These are phyloP conservation scores for Drosophila putrida DNA, from an alignment of 2,888 invertebrate genomes.

Conservation along the genomic window DNA sequence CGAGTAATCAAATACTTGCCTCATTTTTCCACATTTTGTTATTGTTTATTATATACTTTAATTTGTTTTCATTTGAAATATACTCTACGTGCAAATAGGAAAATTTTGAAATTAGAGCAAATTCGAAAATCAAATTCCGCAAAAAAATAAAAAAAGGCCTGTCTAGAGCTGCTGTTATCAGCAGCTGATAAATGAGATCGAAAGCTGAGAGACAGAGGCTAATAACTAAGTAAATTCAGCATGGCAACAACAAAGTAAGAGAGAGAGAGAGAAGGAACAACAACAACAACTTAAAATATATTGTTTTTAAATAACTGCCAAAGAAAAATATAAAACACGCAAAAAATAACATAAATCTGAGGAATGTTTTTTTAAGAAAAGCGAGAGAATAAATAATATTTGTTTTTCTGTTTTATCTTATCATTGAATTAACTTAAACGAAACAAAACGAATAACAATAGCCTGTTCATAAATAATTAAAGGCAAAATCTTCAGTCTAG, in stretches of 20 bases:
- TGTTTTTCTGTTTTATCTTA: conserved; percentile 27
- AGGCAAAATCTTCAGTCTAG: conserved; percentile 13
- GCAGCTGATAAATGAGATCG: conserved; percentile 14
- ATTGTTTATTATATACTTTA: neutral
- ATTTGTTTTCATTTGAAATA: neutral
- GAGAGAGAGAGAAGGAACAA: neutral
- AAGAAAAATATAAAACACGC: neutral
- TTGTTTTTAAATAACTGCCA: neutral
- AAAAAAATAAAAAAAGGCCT: conserved; percentile 47
- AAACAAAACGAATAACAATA: conserved; percentile 13
- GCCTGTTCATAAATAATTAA: conserved; percentile 18
- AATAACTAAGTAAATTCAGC: conserved; percentile 18
- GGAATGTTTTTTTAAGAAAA: neutral
- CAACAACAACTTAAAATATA: neutral
- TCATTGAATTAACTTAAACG: conserved; percentile 28
- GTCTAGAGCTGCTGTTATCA: conserved; percentile 50
- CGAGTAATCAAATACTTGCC: conserved; percentile 13
- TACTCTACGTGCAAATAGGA: conserved; percentile 19
- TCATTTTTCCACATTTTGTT: neutral
- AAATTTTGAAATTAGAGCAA: conserved; percentile 40
- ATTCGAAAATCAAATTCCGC: conserved; percentile 1
- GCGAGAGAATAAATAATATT: conserved; percentile 1
- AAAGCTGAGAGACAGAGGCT: conserved; percentile 8
- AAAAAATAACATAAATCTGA: neutral
- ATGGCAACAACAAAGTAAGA: conserved; percentile 48